Evolutionary conservation across 2,888 invertebrate species (phyloP).

Genomic region (Hypena proboscidalis): DNA sequence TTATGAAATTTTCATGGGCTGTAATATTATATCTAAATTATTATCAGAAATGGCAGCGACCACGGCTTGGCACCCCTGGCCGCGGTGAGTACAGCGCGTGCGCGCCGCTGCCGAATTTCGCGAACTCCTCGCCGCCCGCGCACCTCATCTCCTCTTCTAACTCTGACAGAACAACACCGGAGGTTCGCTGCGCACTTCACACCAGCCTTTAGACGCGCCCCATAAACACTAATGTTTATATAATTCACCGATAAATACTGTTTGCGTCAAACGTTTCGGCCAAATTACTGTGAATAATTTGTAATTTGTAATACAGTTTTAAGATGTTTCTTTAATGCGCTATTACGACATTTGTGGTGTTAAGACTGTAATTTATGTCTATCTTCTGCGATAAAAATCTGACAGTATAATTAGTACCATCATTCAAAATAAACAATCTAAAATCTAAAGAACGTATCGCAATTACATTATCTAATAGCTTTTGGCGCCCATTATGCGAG

Average conservation of each 20-base stretch:
- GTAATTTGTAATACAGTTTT: conserved; percentile 37
- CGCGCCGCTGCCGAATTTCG: conserved; percentile 61
- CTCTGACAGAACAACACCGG: conserved; percentile 47
- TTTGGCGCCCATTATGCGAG: background rate
- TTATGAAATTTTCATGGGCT: too few species aligned
- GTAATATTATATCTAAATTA: background rate
- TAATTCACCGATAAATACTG: conserved; percentile 36
- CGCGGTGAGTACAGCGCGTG: conserved; percentile 45
- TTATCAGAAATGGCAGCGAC: conserved; percentile 31
- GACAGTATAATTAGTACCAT: background rate
- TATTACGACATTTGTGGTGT: conserved; percentile 15
- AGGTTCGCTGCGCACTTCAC: conserved; percentile 16
- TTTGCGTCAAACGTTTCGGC: conserved; percentile 27
- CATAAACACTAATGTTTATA: conserved; percentile 34
- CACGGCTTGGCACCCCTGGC: conserved; percentile 48
- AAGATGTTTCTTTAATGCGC: conserved; percentile 10
- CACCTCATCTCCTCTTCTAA: conserved; percentile 40
- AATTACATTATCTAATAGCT: background rate
- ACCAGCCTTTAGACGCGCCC: conserved; percentile 21
- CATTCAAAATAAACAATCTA: background rate
- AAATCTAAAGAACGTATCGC: background rate
- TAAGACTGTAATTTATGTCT: conserved; percentile 19
- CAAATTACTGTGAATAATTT: conserved; percentile 41
- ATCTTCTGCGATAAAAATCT: background rate
- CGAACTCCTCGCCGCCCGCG: conserved; percentile 32